phyloP scores from a whole-genome alignment of 2,797 vertebrate genomes.

The Lutjanus argentimaculatus region DNA sequence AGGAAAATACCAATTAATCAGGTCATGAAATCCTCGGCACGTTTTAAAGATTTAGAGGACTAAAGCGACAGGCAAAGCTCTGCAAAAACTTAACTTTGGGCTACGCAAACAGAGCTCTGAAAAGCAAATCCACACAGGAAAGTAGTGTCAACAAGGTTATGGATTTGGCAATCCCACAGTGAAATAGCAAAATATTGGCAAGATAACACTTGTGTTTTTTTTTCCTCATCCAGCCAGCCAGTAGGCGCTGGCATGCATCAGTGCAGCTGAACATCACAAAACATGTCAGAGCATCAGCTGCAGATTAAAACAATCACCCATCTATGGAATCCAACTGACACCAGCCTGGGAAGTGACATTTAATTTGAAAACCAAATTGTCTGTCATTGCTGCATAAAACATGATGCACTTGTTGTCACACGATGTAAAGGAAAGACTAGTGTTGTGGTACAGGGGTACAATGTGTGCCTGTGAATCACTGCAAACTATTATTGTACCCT shows the following conservation, averaged over 20 bases:
- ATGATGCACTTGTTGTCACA: not conserved
- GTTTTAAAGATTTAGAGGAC: constrained; percentile 16
- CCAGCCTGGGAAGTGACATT: constrained; percentile 10
- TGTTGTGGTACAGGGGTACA: not conserved
- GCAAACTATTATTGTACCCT: not conserved
- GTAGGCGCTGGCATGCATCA: constrained; percentile 34
- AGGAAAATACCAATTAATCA: constrained; percentile 10
- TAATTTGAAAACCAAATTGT: constrained; percentile 35
- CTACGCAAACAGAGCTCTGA: not conserved
- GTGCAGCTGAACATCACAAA: constrained; percentile 38
- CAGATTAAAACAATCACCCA: constrained; percentile 42
- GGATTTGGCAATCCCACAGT: constrained; percentile 32
- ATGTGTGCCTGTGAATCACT: too few species aligned
- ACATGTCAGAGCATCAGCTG: constrained; percentile 44
- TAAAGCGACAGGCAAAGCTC: constrained; percentile 24
- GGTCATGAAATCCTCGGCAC: constrained; percentile 8
- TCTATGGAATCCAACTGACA: constrained; percentile 16
- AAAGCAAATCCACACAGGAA: constrained; percentile 18
- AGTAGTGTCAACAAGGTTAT: constrained; percentile 47
- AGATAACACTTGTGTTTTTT: constrained; percentile 8
- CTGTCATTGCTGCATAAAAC: not conserved
- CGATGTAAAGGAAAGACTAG: not conserved
- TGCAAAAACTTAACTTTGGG: constrained; percentile 5
- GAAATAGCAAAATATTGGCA: constrained; percentile 49
- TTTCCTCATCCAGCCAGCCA: constrained; percentile 24